Evolutionary conservation across 2,797 vertebrate species (phyloP).

Genomic region (Avahi laniger): DNA sequence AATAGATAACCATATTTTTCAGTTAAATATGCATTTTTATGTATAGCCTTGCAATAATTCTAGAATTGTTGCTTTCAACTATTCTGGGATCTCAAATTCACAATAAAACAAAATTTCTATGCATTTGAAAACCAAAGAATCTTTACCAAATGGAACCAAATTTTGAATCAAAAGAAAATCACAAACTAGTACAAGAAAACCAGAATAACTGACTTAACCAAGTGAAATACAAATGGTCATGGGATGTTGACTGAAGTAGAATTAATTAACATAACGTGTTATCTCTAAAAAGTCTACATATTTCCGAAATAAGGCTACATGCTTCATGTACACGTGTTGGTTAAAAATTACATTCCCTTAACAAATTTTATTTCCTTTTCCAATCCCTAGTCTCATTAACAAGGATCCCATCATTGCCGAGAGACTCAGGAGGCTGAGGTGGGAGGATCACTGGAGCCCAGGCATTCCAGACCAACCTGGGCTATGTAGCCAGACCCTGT

Average conservation of each 20-base stretch:
- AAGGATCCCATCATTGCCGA: neutral
- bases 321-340: neutral
- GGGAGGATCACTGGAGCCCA: neutral
- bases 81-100: constrained; percentile 38
- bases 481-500: neutral
- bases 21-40: neutral
- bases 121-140: constrained; percentile 48
- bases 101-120: constrained; percentile 35
- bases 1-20: neutral
- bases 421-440: neutral
- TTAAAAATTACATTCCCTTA: neutral
- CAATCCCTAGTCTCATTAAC: neutral
- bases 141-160: constrained; percentile 51
- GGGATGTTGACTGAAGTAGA: neutral
- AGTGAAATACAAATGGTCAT: neutral
- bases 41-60: neutral
- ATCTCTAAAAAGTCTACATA: neutral
- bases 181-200: constrained; percentile 42
- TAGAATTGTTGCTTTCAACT: constrained; percentile 2
- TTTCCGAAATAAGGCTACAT: neutral
- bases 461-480: neutral
- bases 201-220: neutral
- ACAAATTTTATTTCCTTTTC: constrained; percentile 22
- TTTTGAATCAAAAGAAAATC: constrained; percentile 47
- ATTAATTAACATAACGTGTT: neutral